Conservation (phyloP, 2,888 invertebrate genomes). For the Agapostemon virescens region DNA sequence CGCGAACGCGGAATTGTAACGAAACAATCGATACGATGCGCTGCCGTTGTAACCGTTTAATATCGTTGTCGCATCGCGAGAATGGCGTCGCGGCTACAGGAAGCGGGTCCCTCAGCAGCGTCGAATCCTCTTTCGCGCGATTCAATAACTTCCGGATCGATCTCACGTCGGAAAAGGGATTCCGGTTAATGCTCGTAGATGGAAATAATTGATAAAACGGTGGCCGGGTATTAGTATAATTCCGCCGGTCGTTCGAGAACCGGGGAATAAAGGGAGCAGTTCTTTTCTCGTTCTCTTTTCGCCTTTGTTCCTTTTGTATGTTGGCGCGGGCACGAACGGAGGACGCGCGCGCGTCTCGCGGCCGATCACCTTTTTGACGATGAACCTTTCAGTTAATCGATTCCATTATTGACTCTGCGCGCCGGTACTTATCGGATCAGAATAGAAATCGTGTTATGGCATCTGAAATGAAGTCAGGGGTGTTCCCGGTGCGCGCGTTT, state of each 20-base stretch:
- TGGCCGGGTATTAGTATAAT: slow-evolving; percentile 30
- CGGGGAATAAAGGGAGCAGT: not conserved
- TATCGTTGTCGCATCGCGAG: slow-evolving; percentile 32
- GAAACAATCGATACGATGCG: slow-evolving; percentile 48
- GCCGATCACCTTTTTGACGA: slow-evolving; percentile 53
- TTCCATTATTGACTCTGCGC: slow-evolving; percentile 53
- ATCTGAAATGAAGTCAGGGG: slow-evolving; percentile 53
- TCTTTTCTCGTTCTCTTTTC: not conserved
- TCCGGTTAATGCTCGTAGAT: slow-evolving; percentile 8
- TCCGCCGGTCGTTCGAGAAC: not conserved
- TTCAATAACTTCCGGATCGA: slow-evolving; percentile 11
- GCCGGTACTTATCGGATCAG: slow-evolving; percentile 54
- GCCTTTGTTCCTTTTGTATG: not conserved
- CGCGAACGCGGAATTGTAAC: not conserved
- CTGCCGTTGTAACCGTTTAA: slow-evolving; percentile 40
- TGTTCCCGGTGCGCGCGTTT: not conserved
- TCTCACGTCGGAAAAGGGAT: not conserved
- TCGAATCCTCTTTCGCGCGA: slow-evolving; percentile 8
- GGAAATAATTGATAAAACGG: slow-evolving; percentile 39
- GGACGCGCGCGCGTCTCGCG: slow-evolving; percentile 23
- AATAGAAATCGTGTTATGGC: slow-evolving; percentile 50
- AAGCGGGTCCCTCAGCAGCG: not conserved
- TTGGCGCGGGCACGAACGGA: not conserved
- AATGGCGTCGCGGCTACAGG: not conserved
- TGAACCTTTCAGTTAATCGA: slow-evolving; percentile 54